Base-by-base conservation (phyloP, 2,113 vertebrate species). In the Muscicapa adusta region DNA sequence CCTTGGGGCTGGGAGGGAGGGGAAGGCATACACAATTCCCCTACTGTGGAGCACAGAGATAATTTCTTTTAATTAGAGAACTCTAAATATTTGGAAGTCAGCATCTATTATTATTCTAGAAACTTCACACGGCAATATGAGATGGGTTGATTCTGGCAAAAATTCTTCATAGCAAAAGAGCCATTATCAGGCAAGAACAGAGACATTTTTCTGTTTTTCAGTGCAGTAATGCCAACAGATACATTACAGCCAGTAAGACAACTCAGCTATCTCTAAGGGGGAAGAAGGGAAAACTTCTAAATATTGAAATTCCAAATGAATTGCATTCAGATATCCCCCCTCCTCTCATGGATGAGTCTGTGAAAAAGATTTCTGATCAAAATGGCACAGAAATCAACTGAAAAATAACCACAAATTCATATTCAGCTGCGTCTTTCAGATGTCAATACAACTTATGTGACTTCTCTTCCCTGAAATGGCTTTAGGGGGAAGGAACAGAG, bases 11-110 rank as follows among this genome's bases (percentile, higher is more conserved):
- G 0, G 31, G 57, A 89, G 57, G 84, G 66, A 0, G 2, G 78
- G 65, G 53, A 60, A 92, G n/a, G 65, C 6, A 36, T n/a, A 60
- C 17, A 43, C 14, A 77, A 18, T 70, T 80, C 65, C 80, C 79
- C 85, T 72, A 36, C 92, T 75, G 83, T 2, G 36, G 42, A 88
- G 72, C 48, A 57, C 34, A 26, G 22, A 84, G 73, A 72, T 26
- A 33, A 78, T 72, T 91, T 63, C 65, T 81, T 70, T 57, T 79
- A 79, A 89, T 91, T 78, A 76, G 78, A 68, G 92, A 93, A 94
- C 36, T 88, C 70, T 36, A 96, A 96, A 96, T 96, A 94, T 96
- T 94, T 96, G 90, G 66, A 94, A 91, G 36, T 57, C 93, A 91
- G 50, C 71, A 92, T 61, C 77, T 42, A 16, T 75, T 93, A 89